phyloP scores from a whole-genome alignment of 2,113 vertebrate species.

The Promerops cafer region DNA sequence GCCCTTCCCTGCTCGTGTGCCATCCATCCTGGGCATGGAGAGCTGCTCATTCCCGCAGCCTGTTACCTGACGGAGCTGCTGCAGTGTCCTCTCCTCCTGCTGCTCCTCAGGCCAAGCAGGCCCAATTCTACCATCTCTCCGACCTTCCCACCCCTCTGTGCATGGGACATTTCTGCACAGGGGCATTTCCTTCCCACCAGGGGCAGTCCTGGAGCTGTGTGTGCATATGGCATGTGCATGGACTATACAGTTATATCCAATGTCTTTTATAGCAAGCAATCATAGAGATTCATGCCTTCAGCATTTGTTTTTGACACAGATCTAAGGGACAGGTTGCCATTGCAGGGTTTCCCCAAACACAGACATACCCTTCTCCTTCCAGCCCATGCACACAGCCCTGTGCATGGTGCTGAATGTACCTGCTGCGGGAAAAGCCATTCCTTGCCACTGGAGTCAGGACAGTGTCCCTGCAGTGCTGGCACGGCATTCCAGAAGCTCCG shows the following conservation, averaged over 20 bases:
- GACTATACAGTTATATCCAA: not conserved
- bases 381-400: accelerated
- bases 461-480: not conserved
- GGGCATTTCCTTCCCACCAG: not conserved
- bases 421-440: not conserved
- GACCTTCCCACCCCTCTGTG: not conserved
- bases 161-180: accelerated
- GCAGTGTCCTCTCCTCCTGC: not conserved
- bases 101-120: not conserved
- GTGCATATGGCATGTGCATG: not conserved
- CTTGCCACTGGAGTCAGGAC: not conserved
- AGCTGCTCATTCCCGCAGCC: not conserved
- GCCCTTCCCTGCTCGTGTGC: not conserved
- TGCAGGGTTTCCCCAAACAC: not conserved
- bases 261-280: not conserved
- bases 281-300: no score
- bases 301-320: not conserved
- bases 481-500: not conserved
- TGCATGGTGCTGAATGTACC: not conserved
- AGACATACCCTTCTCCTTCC: not conserved
- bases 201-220: no score
- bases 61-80: accelerated
- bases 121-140: not conserved
- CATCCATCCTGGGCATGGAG: accelerated
- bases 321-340: not conserved